A percentile compares a stretch with the other conserved stretches of the same genome.
Conservation (phyloP, 2,888 invertebrate genomes). For the Petrolisthes manimaculis region DNA sequence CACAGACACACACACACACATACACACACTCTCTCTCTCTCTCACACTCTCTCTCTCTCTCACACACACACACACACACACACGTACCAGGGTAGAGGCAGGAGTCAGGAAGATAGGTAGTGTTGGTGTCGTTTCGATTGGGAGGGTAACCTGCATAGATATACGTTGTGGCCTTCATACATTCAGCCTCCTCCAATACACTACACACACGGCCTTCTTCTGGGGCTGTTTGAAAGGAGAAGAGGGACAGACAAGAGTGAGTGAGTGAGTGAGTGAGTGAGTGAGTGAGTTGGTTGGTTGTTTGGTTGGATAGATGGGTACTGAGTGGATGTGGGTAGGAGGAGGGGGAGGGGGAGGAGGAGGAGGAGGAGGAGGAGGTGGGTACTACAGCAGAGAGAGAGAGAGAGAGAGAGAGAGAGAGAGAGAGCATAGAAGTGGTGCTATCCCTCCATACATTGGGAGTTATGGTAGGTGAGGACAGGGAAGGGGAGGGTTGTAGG, state of each 20-base stretch:
- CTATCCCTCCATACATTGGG: no score
- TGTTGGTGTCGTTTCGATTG: neutral
- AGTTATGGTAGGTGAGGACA: no score
- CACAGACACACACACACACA: neutral
- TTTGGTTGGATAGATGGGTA: neutral
- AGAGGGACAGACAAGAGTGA: neutral
- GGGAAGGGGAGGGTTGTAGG: no score
- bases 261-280: neutral
- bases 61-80: neutral
- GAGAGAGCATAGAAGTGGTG: no score
- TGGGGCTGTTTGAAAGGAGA: neutral
- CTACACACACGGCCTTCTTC: neutral
- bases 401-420: no score
- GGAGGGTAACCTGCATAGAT: neutral
- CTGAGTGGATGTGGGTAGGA: no score
- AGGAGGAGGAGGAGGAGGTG: no score
- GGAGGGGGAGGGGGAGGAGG: no score
- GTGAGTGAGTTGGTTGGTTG: neutral
- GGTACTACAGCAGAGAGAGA: no score
- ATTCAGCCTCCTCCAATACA: conserved; percentile 3
- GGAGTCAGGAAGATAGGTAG: neutral
- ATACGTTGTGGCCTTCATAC: neutral
- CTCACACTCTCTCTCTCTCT: neutral
- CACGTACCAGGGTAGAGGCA: neutral
- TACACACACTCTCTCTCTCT: neutral